Conservation (phyloP, 2,113 vertebrate genomes). For the Pseudopodoces humilis region DNA sequence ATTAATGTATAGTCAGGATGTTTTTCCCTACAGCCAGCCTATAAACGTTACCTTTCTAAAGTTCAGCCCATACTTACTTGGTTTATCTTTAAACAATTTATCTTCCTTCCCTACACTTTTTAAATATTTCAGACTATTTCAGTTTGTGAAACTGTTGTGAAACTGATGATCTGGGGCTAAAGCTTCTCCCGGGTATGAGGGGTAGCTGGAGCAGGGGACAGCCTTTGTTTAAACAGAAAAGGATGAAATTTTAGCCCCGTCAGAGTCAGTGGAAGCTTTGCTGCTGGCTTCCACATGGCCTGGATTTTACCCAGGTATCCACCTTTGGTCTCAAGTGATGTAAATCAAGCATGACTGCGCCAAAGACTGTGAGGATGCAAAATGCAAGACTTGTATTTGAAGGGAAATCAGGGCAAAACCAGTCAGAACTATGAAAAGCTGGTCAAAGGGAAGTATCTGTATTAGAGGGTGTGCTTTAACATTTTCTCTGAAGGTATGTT, state of each 20-base stretch:
- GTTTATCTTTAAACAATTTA: slow-evolving; percentile 19
- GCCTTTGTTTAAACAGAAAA: slow-evolving; percentile 4
- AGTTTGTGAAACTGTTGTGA: background rate
- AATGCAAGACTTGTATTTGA: background rate
- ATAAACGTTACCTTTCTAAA: slow-evolving; percentile 34
- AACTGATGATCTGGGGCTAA: background rate
- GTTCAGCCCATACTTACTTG: slow-evolving; percentile 24
- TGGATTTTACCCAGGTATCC: background rate
- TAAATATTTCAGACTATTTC: slow-evolving; percentile 7
- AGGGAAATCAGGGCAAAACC: background rate
- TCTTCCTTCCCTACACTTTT: background rate
- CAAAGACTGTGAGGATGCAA: background rate
- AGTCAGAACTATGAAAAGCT: background rate
- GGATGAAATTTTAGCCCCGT: background rate
- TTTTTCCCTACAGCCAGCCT: slow-evolving; percentile 30
- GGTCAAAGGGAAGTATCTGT: background rate
- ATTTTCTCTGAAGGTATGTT: background rate
- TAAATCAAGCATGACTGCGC: background rate
- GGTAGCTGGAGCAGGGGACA: background rate
- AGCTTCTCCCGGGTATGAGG: background rate
- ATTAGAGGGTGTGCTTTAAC: background rate
- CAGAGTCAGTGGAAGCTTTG: background rate
- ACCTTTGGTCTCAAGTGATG: background rate
- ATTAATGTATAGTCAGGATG: slow-evolving; percentile 51
- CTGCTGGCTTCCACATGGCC: background rate